Base-by-base conservation (phyloP, 2,797 vertebrate genomes). In the Anniella stebbinsi region DNA sequence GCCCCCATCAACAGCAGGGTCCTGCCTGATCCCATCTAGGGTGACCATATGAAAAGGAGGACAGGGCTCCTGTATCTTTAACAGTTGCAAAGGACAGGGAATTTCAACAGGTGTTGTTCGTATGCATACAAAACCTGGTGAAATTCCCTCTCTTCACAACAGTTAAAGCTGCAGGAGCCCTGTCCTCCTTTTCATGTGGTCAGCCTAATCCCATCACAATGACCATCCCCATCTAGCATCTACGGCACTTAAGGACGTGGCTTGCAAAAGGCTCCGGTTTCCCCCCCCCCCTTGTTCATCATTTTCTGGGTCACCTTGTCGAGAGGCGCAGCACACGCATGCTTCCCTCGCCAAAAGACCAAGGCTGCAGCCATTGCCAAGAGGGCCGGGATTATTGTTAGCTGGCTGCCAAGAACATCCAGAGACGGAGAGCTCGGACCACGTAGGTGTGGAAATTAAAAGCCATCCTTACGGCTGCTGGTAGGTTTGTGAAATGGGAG, bases 271-370 rank as follows among this genome's bases (percentile, higher is more conserved):
- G 25, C 88, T 45, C 36, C 21, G 38, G 21, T 41, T 77, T 69
- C 60, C 73, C 60, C 89, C n/a, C n/a, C n/a, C n/a, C n/a, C 45
- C 82, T 84, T 63, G 67, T 60, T 93, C 7, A 23, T 89, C n/a
- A 82, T 41, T 91, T 87, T 77, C 48, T 60, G 76, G 90, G 91
- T 93, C 91, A 91, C 90, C 90, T 83, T 94, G 95, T 78, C 54
- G 75, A 69, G 75, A 48, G 54, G 77, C 54, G 33, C 33, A 4
- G 87, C 30, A 0, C 1, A 13, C 38, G n/a, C 67, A 85, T n/a
- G 21, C 33, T 54, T 15, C 30, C 33, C 18, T 5, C 23, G 9
- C 41, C 84, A 11, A 76, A 76, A 69, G 45, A 48, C 75, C 75
- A 36, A 57, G 75, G 21, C 77, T 1, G 45, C 2, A 82, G 80